These are phyloP conservation scores for Chaenocephalus aceratus DNA, from an alignment of 2,113 vertebrate species.

Conservation along the genomic window DNA sequence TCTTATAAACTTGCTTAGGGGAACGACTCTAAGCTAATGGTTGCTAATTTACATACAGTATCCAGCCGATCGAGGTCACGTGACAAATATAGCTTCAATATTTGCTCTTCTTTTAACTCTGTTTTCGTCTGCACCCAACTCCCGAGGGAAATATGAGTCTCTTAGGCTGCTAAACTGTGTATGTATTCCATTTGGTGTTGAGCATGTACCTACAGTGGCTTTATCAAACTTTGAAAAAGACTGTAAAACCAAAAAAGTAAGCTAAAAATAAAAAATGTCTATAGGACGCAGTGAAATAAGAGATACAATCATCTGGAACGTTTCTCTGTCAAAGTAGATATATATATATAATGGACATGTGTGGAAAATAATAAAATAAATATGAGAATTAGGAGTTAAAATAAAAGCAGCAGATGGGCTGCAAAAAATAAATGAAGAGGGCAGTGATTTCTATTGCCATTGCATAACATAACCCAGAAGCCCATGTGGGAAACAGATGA, in stretches of 20 bases:
- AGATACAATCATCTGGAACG: neutral
- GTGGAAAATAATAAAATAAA: neutral
- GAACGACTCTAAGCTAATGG: no score
- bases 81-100: neutral
- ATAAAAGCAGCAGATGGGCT: conserved; percentile 15
- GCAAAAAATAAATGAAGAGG: conserved; percentile 9
- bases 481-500: conserved; percentile 38
- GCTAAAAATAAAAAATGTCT: neutral
- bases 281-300: neutral
- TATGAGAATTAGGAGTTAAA: neutral
- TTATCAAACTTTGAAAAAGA: neutral
- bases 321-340: neutral
- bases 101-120: neutral
- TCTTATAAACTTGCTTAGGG: neutral
- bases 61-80: neutral
- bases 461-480: neutral
- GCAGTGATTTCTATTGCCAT: neutral
- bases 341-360: neutral
- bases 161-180: neutral
- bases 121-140: neutral
- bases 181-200: neutral
- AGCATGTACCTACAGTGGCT: neutral
- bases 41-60: no score
- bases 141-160: neutral
- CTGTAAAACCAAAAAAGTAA: neutral